phyloP scores from a whole-genome alignment of 2,888 invertebrate species.

The Pomacea canaliculata region DNA sequence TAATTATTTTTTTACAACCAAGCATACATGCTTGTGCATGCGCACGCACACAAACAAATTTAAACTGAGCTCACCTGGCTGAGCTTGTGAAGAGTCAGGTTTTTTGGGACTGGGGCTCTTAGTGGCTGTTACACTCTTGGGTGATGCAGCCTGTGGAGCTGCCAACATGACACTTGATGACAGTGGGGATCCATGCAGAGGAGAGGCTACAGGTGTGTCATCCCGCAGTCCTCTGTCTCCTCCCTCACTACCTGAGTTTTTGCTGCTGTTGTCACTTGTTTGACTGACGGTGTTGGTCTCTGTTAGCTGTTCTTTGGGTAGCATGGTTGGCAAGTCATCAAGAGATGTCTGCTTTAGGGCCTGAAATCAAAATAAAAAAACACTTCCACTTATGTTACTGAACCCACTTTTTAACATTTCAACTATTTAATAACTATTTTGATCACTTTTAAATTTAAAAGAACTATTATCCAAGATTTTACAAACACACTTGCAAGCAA shows the following conservation, averaged over 20 bases:
- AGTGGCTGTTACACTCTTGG: not conserved
- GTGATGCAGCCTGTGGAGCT: too few relatives aligned
- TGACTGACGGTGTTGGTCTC: conserved; percentile 17
- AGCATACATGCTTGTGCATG: too few relatives aligned
- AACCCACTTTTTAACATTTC: too few relatives aligned
- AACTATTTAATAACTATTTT: too few relatives aligned
- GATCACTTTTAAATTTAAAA: too few relatives aligned
- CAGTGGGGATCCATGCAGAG: not conserved
- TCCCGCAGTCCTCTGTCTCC: not conserved
- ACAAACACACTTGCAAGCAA: too few relatives aligned
- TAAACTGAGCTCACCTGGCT: not conserved
- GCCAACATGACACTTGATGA: not conserved
- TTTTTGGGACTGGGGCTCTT: conserved; percentile 12
- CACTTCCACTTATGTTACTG: too few relatives aligned
- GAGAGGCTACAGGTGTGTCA: not conserved
- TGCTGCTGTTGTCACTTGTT: not conserved
- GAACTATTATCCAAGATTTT: too few relatives aligned
- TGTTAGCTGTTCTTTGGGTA: conserved; percentile 39
- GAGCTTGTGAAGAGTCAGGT: not conserved
- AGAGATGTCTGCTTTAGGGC: conserved; percentile 30
- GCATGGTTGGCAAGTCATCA: conserved; percentile 44
- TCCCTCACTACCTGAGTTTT: not conserved
- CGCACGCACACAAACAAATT: too few relatives aligned
- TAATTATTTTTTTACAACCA: too few relatives aligned
- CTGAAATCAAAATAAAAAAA: conserved; percentile 26